Evolutionary conservation across 2,113 vertebrate species (phyloP).

Genomic region (Apeltes quadracus): DNA sequence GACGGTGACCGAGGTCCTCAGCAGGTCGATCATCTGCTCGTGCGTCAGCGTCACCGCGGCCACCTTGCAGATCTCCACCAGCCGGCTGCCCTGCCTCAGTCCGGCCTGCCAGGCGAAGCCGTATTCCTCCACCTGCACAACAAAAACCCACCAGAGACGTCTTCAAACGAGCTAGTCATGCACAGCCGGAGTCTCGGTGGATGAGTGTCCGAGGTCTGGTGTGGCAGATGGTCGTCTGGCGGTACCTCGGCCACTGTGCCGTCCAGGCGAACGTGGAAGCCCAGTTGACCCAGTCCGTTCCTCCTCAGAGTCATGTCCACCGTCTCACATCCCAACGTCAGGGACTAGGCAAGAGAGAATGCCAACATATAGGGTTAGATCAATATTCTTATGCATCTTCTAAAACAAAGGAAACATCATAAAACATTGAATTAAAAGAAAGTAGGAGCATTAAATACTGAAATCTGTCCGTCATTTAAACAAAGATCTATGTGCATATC

Average conservation of each 20-base stretch:
- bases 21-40: slow-evolving; percentile 95
- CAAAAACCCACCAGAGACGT: background rate
- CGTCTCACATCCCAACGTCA: slow-evolving; percentile 90
- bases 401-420: background rate
- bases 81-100: slow-evolving; percentile 90
- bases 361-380: background rate
- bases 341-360: slow-evolving; percentile 73
- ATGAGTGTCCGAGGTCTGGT: slow-evolving; percentile 4
- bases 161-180: slow-evolving; percentile 11
- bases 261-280: slow-evolving; percentile 94
- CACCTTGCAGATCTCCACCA: slow-evolving; percentile 96
- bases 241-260: slow-evolving; percentile 89
- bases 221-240: slow-evolving; percentile 22
- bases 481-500: background rate
- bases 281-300: slow-evolving; percentile 93
- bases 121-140: slow-evolving; percentile 88
- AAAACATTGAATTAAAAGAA: background rate
- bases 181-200: background rate
- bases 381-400: background rate
- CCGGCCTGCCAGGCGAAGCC: slow-evolving; percentile 97
- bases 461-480: background rate
- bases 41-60: slow-evolving; percentile 91
- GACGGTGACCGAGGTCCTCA: slow-evolving; percentile 92
- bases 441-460: background rate
- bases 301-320: slow-evolving; percentile 92